Conservation (phyloP, 2,113 vertebrate species). For the Aplodontia rufa region DNA sequence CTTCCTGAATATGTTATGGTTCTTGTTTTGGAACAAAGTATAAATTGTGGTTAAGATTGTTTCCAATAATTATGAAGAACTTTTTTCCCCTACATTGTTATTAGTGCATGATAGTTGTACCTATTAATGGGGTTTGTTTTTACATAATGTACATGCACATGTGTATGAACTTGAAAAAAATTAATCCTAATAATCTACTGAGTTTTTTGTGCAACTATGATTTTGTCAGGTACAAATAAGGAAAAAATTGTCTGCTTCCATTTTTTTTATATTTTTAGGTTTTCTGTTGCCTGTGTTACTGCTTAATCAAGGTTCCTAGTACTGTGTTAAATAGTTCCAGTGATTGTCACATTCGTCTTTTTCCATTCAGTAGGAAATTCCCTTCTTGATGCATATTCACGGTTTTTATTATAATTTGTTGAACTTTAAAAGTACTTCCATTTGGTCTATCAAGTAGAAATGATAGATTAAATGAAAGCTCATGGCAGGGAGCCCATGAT, state of each 20-base stretch:
- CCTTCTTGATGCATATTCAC: neutral
- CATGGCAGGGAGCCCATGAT: too few species aligned
- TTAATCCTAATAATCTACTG: neutral
- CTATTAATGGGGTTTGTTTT: too few species aligned
- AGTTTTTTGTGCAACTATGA: neutral
- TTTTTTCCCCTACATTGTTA: too few species aligned
- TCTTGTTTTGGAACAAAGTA: neutral
- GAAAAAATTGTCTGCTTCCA: neutral
- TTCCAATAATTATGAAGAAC: neutral
- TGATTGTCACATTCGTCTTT: neutral
- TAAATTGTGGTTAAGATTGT: constrained; percentile 22
- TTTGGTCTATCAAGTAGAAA: neutral
- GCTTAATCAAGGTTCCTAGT: neutral
- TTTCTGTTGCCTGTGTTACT: neutral
- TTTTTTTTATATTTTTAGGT: neutral
- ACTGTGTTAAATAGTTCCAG: neutral
- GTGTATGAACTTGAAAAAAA: too few species aligned
- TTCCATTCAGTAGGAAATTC: constrained; percentile 30
- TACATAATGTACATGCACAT: too few species aligned
- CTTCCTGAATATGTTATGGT: constrained; percentile 5
- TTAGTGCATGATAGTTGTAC: too few species aligned
- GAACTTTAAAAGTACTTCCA: neutral
- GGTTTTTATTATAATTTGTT: neutral
- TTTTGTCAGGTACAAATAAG: constrained; percentile 38
- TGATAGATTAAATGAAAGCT: too few species aligned